Evolutionary conservation across 2,888 invertebrate genomes (phyloP).

Genomic region (Liposcelis brunnea): DNA sequence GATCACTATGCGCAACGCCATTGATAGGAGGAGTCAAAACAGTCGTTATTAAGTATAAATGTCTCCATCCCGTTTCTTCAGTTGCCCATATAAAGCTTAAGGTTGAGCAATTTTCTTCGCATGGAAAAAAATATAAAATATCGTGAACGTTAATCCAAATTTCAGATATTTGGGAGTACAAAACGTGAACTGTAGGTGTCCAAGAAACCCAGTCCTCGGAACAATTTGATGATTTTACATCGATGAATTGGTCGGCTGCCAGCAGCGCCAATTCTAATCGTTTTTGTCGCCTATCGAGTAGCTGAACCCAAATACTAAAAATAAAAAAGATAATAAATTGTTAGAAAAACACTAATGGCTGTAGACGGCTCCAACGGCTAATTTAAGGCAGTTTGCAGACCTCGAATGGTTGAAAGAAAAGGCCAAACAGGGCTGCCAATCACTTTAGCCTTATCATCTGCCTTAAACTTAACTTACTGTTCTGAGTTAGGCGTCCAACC

Average conservation of each 20-base stretch:
- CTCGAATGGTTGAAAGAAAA: no score
- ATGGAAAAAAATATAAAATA: slow-evolving; percentile 59
- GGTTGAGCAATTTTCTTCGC: slow-evolving; percentile 20
- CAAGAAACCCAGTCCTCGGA: slow-evolving; percentile 24
- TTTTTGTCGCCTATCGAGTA: slow-evolving; percentile 77
- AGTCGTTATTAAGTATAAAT: slow-evolving; percentile 66
- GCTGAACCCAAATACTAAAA: slow-evolving; percentile 74
- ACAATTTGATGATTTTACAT: slow-evolving; percentile 23
- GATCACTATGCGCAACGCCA: slow-evolving; percentile 14
- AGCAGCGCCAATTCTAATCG: slow-evolving; percentile 66
- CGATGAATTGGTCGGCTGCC: slow-evolving; percentile 59
- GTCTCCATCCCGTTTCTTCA: slow-evolving; percentile 78
- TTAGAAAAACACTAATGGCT: no score
- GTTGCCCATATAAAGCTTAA: slow-evolving; percentile 78
- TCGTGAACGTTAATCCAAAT: slow-evolving; percentile 95
- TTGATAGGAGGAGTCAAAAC: slow-evolving; percentile 24
- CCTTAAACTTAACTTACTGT: slow-evolving; percentile 42
- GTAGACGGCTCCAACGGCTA: no score
- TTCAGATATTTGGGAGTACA: slow-evolving; percentile 37
- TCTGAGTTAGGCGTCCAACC: slow-evolving; percentile 90
- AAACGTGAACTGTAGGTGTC: slow-evolving; percentile 23
- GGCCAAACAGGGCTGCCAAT: no score
- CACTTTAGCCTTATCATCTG: no score
- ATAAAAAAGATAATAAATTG: slow-evolving; percentile 11
- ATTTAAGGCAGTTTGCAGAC: no score